Evolutionary conservation across 2,888 invertebrate species (phyloP).

Genomic region (Timandra comae): DNA sequence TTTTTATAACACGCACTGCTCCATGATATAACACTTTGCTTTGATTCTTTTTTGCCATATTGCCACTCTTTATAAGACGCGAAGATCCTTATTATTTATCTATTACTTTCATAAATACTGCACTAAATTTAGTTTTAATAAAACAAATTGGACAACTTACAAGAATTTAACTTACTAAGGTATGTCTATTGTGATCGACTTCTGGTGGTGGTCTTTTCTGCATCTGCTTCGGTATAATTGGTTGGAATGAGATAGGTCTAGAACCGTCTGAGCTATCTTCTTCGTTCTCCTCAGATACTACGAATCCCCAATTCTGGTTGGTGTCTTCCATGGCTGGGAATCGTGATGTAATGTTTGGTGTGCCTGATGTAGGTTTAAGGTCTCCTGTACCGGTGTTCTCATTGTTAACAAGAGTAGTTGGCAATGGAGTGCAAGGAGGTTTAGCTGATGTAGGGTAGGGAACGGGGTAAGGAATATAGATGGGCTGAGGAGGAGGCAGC

Average conservation of each 20-base stretch:
- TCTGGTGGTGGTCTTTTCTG: slow-evolving; percentile 28
- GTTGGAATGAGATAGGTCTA: slow-evolving; percentile 52
- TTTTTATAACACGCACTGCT: too few relatives aligned
- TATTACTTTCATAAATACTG: neutral
- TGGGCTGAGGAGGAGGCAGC: slow-evolving; percentile 44
- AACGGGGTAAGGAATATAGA: slow-evolving; percentile 55
- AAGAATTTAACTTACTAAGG: slow-evolving; percentile 19
- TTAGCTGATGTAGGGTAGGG: slow-evolving; percentile 26
- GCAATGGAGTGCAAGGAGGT: too few relatives aligned
- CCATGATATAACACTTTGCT: too few relatives aligned
- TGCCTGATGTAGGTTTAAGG: too few relatives aligned
- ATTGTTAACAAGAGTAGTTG: too few relatives aligned
- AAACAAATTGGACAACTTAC: too few relatives aligned
- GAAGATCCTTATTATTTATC: too few relatives aligned
- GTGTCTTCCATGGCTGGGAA: slow-evolving; percentile 43
- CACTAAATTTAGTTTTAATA: too few relatives aligned
- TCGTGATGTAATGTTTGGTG: slow-evolving; percentile 41
- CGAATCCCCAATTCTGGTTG: slow-evolving; percentile 51
- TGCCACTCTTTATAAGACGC: too few relatives aligned
- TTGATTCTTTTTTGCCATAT: too few relatives aligned
- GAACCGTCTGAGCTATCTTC: slow-evolving; percentile 35
- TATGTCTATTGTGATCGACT: too few relatives aligned
- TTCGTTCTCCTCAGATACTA: slow-evolving; percentile 26
- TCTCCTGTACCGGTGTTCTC: too few relatives aligned
- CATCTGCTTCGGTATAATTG: slow-evolving; percentile 25